Percentiles rank a stretch among this genome's conserved stretches.
Conservation (phyloP, 2,888 invertebrate species). For the Linnaemya tessellans region DNA sequence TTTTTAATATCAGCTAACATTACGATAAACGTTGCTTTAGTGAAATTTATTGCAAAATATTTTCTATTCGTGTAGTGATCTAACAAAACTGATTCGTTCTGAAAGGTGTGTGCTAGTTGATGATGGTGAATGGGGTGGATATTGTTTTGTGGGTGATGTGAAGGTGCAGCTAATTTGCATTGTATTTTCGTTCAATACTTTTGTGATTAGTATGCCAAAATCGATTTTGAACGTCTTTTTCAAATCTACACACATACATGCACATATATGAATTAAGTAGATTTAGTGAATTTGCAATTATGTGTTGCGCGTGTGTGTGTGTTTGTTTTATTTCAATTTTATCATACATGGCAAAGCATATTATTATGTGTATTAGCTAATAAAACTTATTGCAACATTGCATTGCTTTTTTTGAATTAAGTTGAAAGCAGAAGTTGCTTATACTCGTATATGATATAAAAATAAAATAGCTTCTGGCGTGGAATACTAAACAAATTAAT, state of each 20-base stretch:
- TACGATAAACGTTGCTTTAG: neutral
- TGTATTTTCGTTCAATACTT: conserved; percentile 16
- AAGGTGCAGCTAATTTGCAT: conserved; percentile 68
- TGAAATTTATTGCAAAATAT: neutral
- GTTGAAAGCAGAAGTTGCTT: neutral
- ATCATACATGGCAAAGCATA: neutral
- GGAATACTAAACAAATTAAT: neutral
- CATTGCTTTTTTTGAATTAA: conserved; percentile 9
- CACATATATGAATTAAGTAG: neutral
- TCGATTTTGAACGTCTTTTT: conserved; percentile 25
- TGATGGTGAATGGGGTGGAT: neutral
- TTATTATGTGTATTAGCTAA: conserved; percentile 25
- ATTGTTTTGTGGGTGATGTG: conserved; percentile 61
- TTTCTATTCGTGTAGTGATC: neutral
- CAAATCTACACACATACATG: neutral
- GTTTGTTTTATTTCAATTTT: neutral
- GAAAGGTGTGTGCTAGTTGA: conserved; percentile 47
- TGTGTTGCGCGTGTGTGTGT: neutral
- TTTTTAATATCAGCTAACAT: no score
- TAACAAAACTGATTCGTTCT: neutral
- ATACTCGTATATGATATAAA: neutral
- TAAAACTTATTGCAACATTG: conserved; percentile 47
- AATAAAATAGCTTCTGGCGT: neutral
- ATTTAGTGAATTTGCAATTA: neutral
- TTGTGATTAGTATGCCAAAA: conserved; percentile 62